These are phyloP conservation scores for Archilochus colubris DNA, from an alignment of 2,113 vertebrate species.

Conservation along the genomic window DNA sequence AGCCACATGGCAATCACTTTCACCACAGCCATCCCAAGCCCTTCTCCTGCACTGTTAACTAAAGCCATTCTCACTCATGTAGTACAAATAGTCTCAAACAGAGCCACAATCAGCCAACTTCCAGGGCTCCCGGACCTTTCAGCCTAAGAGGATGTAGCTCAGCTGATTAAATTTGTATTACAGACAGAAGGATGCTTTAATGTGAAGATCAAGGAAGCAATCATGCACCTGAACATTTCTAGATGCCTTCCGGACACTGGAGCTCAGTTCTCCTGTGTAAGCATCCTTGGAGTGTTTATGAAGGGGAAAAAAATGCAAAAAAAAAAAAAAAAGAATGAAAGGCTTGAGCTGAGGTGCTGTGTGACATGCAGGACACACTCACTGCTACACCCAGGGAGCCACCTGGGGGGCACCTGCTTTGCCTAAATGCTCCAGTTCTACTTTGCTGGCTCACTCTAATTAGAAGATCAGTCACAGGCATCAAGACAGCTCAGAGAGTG, in stretches of 20 bases:
- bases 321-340: neutral
- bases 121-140: neutral
- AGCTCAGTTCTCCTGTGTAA: neutral
- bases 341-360: neutral
- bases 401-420: neutral
- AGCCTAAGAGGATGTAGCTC: neutral
- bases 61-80: neutral
- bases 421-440: neutral
- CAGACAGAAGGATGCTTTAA: neutral
- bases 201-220: neutral
- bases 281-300: neutral
- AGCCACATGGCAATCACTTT: rapidly evolving
- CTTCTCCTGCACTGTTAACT: neutral
- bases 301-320: neutral
- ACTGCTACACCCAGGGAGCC: neutral
- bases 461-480: neutral
- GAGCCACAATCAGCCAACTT: neutral
- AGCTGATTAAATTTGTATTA: neutral
- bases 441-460: neutral
- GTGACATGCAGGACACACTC: rapidly evolving
- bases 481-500: neutral
- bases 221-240: neutral
- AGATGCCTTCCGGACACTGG: neutral
- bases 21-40: rapidly evolving
- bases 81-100: neutral